Evolutionary conservation across 2,797 vertebrate genomes (phyloP).

Genomic region (Mormyrus hasselquistii): DNA sequence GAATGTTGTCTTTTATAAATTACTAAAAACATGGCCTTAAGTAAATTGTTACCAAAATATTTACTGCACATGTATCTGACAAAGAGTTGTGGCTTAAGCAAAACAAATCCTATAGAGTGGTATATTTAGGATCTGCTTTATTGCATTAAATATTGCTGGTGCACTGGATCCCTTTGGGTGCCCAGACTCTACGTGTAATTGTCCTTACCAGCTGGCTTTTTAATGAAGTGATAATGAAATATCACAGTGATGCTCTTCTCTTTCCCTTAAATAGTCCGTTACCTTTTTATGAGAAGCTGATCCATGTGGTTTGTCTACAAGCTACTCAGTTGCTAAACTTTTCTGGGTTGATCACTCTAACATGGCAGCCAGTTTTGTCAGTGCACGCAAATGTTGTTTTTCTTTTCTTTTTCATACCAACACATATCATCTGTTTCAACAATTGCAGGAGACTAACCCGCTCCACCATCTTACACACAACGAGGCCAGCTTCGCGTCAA

Average conservation of each 20-base stretch:
- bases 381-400: background rate
- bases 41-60: background rate
- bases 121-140: background rate
- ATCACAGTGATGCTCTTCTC: background rate
- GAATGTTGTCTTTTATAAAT: background rate
- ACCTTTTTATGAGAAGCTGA: background rate
- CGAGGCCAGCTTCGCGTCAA: background rate
- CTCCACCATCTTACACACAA: background rate
- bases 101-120: background rate
- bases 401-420: background rate
- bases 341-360: background rate
- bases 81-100: background rate
- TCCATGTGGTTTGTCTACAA: background rate
- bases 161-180: background rate
- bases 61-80: background rate
- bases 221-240: slow-evolving; percentile 1
- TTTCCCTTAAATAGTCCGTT: background rate
- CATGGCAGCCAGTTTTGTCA: background rate
- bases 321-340: background rate
- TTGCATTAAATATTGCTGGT: background rate
- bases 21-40: background rate
- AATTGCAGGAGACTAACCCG: background rate
- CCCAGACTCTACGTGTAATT: background rate
- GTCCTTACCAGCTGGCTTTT: background rate
- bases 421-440: background rate